Conservation (phyloP, 2,113 vertebrate genomes). For the Corvus hawaiiensis region DNA sequence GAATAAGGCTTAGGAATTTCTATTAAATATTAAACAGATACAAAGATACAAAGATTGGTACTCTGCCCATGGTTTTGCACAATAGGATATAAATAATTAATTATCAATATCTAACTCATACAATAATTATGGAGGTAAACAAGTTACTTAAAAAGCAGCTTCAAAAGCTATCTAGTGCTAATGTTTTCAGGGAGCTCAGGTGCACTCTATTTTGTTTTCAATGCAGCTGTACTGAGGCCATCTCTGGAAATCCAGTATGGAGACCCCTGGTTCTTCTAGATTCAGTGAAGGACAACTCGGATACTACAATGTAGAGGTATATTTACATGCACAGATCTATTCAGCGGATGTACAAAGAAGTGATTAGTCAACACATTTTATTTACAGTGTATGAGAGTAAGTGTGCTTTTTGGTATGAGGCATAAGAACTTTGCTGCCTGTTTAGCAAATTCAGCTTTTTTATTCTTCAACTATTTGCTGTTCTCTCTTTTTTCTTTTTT, state of each 20-base stretch:
- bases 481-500: fast-evolving
- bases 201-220: not conserved
- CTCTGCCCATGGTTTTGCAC: not conserved
- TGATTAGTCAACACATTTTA: not conserved
- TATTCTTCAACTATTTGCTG: not conserved
- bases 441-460: not conserved
- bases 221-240: not conserved
- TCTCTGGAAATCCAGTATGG: not conserved
- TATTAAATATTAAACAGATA: not conserved
- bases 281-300: not conserved
- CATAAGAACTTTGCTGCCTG: not conserved
- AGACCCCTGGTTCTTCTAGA: not conserved
- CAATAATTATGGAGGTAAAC: not conserved
- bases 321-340: not conserved
- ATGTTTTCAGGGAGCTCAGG: not conserved
- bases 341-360: not conserved
- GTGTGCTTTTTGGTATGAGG: not conserved
- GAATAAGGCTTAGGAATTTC: not conserved
- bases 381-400: not conserved
- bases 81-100: conserved; percentile 6
- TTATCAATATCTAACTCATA: conserved; percentile 3
- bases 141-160: not conserved
- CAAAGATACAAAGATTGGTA: not conserved
- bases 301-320: not conserved
- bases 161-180: not conserved